A percentile compares a stretch with the other conserved stretches of the same genome.
Conservation (phyloP, 1,140 invertebrate genomes). For the Panulirus ornatus region DNA sequence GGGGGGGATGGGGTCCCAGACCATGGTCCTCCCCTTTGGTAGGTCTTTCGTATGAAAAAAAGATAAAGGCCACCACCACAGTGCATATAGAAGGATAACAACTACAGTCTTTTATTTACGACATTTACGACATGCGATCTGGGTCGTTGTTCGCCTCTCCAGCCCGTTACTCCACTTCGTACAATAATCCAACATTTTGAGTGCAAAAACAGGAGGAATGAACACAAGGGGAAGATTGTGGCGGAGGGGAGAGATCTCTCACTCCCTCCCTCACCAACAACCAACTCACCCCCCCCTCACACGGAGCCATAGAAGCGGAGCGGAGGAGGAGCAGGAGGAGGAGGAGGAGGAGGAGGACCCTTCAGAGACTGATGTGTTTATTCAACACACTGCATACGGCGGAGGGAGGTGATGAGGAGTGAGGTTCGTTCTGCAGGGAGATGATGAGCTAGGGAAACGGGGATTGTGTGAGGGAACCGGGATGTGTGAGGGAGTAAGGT, state of each 20-base stretch:
- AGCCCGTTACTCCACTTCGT: neutral
- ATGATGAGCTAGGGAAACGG: neutral
- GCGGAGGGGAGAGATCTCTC: neutral
- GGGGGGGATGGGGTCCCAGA: neutral
- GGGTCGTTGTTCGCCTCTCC: too few relatives aligned
- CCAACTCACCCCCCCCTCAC: too few relatives aligned
- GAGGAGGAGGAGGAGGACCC: neutral
- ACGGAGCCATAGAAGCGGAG: too few relatives aligned
- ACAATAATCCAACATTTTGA: constrained; percentile 28
- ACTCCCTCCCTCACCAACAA: neutral
- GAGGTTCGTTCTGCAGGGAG: neutral
- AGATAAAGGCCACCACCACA: too few relatives aligned
- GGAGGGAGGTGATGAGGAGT: neutral
- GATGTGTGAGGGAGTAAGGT: neutral
- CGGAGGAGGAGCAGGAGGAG: too few relatives aligned
- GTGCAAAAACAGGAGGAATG: constrained; percentile 22
- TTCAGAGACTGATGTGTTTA: constrained; percentile 34
- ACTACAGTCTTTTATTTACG: too few relatives aligned
- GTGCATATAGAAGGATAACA: too few relatives aligned
- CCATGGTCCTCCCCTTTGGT: too few relatives aligned
- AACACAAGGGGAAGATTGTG: neutral
- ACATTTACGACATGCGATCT: too few relatives aligned
- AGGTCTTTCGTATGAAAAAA: too few relatives aligned
- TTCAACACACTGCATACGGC: neutral
- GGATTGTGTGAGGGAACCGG: neutral